Base-by-base conservation (phyloP, 2,113 vertebrate genomes). In the Leucoraja erinaceus region DNA sequence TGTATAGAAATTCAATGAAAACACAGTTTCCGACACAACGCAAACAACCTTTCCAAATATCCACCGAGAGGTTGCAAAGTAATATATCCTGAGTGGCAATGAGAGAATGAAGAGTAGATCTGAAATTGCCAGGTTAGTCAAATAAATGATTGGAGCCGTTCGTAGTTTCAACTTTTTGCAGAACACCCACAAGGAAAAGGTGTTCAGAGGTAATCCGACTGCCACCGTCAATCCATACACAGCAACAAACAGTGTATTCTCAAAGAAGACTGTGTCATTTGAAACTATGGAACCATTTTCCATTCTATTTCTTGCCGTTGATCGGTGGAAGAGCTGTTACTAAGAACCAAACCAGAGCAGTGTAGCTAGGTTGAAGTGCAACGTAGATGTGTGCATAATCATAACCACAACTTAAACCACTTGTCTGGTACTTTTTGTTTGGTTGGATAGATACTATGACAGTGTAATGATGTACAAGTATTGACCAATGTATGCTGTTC, bases 71-170 rank as follows among this genome's bases (percentile, higher is more conserved):
- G 74, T 94, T 86, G 93, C 72, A 5, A 93, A 94, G 86, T 94
- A 94, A 38, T 81, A 14, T 33, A 94, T 93, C n/a, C 94, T 93
- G 54, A 94, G 79, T 22, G 94, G 94, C 75, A 94, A 61, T 31
- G 94, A 94, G 14, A 94, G 91, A 1, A 93, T 93, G 79, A 94
- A 94, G 75, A 94, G 92, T 14, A 94, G 93, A 74, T 94, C 94
- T 11, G 94, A 94, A 56, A 94, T 20, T 1, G 92, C 94, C 70
- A 94, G 93, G 86, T 94, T 94, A 68, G 94, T 76, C 94, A 94
- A 94, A 93, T 94, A 94, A n/a, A 94, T 93, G 54, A 93, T 93
- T 0, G 94, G 93, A 12, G 93, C 93, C 2, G 94, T 93, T 78
- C 93, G 93, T 38, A 93, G 93, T 63, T 93, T 81, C 28, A 93